Percentiles rank a stretch among this genome's conserved stretches.
Conservation (phyloP, 1,140 invertebrate genomes). For the Pogonomyrmex barbatus region DNA sequence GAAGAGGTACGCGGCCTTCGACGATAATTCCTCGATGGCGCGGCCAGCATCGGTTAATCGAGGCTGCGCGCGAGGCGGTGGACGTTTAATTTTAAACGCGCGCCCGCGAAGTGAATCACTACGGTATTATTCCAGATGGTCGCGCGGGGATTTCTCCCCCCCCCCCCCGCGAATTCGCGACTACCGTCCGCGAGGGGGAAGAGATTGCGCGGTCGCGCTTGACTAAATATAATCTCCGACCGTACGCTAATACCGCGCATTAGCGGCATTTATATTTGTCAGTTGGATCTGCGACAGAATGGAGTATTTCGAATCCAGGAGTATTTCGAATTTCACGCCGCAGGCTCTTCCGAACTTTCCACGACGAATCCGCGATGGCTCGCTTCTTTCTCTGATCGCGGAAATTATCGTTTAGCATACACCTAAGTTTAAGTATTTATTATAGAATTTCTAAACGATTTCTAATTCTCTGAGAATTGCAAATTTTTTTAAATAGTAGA, state of each 20-base stretch:
- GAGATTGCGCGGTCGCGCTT: not conserved
- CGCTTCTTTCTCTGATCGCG: too few species aligned
- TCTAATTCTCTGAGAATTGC: too few species aligned
- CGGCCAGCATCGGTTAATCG: conserved; percentile 62
- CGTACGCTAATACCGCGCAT: not conserved
- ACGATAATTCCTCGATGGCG: not conserved
- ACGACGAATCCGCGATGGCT: too few species aligned
- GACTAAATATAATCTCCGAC: conserved; percentile 12
- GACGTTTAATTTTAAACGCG: conserved; percentile 54
- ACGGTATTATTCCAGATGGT: conserved; percentile 67
- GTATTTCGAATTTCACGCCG: not conserved
- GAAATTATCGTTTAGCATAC: too few species aligned
- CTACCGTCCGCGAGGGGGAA: not conserved
- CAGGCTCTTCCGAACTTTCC: not conserved
- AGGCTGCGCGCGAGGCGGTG: conserved; percentile 64
- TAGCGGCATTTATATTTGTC: conserved; percentile 11
- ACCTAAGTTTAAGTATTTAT: too few species aligned
- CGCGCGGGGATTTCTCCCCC: not conserved
- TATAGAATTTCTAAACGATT: too few species aligned
- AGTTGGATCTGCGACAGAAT: not conserved
- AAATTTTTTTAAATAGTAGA: too few species aligned
- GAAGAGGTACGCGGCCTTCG: not conserved
- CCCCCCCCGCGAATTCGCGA: not conserved
- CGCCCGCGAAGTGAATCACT: conserved; percentile 25
- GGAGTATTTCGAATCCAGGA: conserved; percentile 13